Percentiles rank a stretch among this genome's conserved stretches.
Conservation (phyloP, 1,140 invertebrate species). For the Ditylenchus dipsaci region DNA sequence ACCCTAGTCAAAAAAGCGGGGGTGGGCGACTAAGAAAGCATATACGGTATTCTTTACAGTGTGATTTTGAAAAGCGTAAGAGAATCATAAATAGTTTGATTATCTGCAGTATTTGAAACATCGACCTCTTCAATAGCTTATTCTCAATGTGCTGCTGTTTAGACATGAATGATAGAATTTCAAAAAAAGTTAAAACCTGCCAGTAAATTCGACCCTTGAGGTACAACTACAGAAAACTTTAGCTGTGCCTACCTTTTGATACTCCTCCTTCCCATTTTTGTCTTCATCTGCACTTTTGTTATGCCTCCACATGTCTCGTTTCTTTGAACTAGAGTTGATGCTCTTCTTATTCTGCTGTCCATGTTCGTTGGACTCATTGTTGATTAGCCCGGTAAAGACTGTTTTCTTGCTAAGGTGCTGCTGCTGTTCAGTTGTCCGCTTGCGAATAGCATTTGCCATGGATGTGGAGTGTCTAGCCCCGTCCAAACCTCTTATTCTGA, state of each 20-base stretch:
- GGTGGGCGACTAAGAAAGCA: too few species aligned
- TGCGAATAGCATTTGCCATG: not conserved
- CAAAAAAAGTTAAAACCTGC: too few species aligned
- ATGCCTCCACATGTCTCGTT: not conserved
- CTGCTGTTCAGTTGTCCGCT: not conserved
- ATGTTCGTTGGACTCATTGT: not conserved
- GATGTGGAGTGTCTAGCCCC: not conserved
- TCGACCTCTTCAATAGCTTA: too few species aligned
- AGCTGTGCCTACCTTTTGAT: not conserved
- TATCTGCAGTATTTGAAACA: too few species aligned
- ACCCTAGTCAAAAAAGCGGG: too few species aligned
- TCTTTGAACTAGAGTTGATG: not conserved
- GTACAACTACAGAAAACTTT: too few species aligned
- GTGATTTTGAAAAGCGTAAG: too few species aligned
- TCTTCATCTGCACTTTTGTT: not conserved
- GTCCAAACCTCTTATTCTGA: slow-evolving; percentile 19
- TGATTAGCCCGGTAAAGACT: not conserved
- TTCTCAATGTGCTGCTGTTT: too few species aligned
- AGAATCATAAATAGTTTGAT: too few species aligned
- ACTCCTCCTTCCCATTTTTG: not conserved
- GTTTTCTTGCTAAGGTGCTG: not conserved
- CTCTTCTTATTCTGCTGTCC: not conserved
- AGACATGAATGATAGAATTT: too few species aligned
- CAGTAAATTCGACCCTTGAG: too few species aligned
- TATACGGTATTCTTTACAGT: too few species aligned